A percentile compares a stretch with the other conserved stretches of the same genome.
Conservation (phyloP, 2,888 invertebrate genomes). For the Cephus nigrinus region DNA sequence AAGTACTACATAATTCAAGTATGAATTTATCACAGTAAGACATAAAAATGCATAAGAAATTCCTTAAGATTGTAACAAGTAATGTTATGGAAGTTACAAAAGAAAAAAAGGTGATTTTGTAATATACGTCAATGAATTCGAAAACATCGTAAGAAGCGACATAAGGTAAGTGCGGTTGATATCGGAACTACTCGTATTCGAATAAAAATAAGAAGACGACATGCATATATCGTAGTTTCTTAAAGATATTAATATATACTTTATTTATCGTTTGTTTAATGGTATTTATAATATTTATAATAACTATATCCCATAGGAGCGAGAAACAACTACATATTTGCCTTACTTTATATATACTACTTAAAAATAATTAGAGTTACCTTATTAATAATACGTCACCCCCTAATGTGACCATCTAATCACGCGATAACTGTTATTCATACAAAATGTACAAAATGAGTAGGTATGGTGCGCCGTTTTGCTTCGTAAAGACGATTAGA, state of each 20-base stretch:
- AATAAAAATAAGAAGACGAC: not conserved
- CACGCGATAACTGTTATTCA: not conserved
- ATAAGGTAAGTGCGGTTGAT: not conserved
- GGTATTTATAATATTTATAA: slow-evolving; percentile 5
- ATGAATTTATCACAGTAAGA: not conserved
- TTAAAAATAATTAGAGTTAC: not conserved
- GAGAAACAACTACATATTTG: slow-evolving; percentile 1
- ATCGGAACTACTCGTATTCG: not conserved
- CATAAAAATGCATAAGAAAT: not conserved
- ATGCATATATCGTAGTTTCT: slow-evolving; percentile 4
- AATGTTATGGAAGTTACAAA: not conserved
- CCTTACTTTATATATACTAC: not conserved
- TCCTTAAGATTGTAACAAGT: not conserved
- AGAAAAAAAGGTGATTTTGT: not conserved
- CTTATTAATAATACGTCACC: not conserved
- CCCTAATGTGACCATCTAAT: not conserved
- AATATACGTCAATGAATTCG: not conserved
- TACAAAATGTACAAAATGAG: slow-evolving; percentile 8
- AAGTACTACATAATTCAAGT: not conserved
- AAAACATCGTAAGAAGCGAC: not conserved
- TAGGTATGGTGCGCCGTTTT: not conserved
- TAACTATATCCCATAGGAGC: slow-evolving; percentile 2
- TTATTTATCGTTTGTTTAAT: slow-evolving; percentile 3
- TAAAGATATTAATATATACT: slow-evolving; percentile 5
- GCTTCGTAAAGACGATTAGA: not conserved